Evolutionary conservation across 2,797 vertebrate species (phyloP).

Genomic region (Cygnus olor): DNA sequence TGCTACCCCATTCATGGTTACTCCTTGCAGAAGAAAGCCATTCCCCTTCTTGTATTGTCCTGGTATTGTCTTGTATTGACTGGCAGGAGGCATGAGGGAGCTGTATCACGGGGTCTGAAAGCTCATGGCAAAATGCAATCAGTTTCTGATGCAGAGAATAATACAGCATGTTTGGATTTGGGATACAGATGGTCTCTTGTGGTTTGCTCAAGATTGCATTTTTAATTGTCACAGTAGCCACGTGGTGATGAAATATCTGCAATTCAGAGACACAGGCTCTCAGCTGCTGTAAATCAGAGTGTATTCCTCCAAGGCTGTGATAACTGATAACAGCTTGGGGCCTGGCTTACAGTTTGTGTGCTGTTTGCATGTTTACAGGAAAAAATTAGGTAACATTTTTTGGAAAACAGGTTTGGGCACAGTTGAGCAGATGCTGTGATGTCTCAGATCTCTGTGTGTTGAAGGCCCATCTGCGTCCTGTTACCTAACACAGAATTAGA

Average conservation of each 20-base stretch:
- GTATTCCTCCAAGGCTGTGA: background rate
- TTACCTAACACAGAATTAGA: background rate
- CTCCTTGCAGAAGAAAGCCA: background rate
- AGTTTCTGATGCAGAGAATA: background rate
- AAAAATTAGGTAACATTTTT: background rate
- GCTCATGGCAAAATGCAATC: background rate
- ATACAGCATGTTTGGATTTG: background rate
- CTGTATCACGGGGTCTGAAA: background rate
- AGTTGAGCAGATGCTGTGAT: background rate
- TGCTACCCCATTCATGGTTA: rapidly evolving
- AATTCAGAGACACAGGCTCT: background rate
- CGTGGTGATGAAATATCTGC: background rate
- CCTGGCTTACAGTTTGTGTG: background rate
- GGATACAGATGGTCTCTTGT: background rate
- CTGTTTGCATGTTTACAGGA: background rate
- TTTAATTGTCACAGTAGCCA: background rate
- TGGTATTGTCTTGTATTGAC: background rate
- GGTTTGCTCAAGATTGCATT: background rate
- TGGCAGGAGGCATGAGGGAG: background rate
- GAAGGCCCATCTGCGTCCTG: background rate
- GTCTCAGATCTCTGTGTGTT: background rate
- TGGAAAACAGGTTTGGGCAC: background rate
- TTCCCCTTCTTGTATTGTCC: background rate
- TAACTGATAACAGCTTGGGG: background rate
- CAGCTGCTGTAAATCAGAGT: background rate